Percentiles rank a stretch among this genome's conserved stretches.
phyloP scores from a whole-genome alignment of 30 jellyfish, hydroid and myxozoan species.

The Turritopsis dohrnii region DNA sequence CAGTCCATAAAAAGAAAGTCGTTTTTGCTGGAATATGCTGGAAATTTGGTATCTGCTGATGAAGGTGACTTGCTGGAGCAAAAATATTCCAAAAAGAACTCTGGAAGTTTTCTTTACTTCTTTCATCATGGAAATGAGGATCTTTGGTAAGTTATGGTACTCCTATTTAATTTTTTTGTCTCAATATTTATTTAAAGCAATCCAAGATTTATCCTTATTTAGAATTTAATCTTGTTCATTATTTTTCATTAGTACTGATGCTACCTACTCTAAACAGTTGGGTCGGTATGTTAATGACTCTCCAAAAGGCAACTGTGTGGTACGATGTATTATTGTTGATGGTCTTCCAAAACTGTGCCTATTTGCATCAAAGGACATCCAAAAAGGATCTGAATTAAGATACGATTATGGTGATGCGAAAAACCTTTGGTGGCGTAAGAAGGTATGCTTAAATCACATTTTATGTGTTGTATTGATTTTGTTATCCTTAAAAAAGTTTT shows the following conservation, averaged over 20 bases:
- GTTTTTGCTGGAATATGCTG: background rate
- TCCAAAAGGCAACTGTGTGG: background rate
- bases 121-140: background rate
- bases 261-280: constrained; percentile 3
- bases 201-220: background rate
- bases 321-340: constrained; percentile 1
- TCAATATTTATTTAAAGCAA: background rate
- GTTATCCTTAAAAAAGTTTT: background rate
- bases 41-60: background rate
- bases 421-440: constrained; percentile 15
- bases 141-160: background rate
- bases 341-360: constrained; percentile 1
- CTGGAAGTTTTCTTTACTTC: background rate
- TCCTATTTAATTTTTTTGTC: background rate
- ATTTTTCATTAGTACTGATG: background rate
- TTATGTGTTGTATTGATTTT: background rate
- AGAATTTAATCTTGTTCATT: background rate
- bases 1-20: background rate
- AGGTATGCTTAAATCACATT: background rate
- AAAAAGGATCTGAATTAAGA: constrained; percentile 6
- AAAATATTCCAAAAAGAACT: background rate
- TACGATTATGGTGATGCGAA: constrained; percentile 12
- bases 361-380: constrained; percentile 12
- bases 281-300: constrained; percentile 17
- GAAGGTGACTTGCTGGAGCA: background rate